Base-by-base conservation (phyloP, 2,888 invertebrate species). In the Abrostola tripartita region DNA sequence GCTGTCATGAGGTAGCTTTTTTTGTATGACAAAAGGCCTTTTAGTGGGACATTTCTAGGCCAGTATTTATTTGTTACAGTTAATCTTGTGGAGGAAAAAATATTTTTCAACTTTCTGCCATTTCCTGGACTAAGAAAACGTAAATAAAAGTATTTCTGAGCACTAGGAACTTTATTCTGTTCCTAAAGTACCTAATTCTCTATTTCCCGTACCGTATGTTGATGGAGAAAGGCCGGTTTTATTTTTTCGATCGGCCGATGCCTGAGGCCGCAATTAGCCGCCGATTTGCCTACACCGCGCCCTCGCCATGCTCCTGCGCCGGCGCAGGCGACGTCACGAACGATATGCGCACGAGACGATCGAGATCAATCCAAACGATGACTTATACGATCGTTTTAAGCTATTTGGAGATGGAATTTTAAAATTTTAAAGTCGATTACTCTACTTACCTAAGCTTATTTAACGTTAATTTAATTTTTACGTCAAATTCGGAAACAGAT, bases 221-320 rank as follows among this genome's bases (percentile, higher is more conserved):
- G 84, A 81, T 80, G 87, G 85, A 86, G 52, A 68, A 67, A 42
- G 51, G 37, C 41, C 24, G 12, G 51, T 41, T 68, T 71, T 66
- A 72, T 79, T 86, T 84, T 88, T 85, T 80, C 68, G 70, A 68
- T 71, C 76, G 68, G 68, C 61, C 62, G 61, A 62, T 65, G 87
- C 88, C 87, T 57, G 79, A 67, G 87, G 89, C 83, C 67, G 82
- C 85, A 90, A 91, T 92, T 91, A 92, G 87, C 81, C 85, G 81
- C 78, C 88, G 85, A 90, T 91, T 90, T 89, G 89, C 89, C 85
- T 90, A 88, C 85, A 82, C 83, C 66, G 56, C 67, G 56, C 61
- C 44, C 24, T 24, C 59, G 72, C 24, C 24, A 24, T 24, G 24
- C 24, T 24, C 24, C 24, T 75, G 83, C 84, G 85, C 79, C 82